A percentile compares a stretch with the other conserved stretches of the same genome.
Conservation (phyloP, 2,797 vertebrate genomes). For the Microcaecilia unicolor region DNA sequence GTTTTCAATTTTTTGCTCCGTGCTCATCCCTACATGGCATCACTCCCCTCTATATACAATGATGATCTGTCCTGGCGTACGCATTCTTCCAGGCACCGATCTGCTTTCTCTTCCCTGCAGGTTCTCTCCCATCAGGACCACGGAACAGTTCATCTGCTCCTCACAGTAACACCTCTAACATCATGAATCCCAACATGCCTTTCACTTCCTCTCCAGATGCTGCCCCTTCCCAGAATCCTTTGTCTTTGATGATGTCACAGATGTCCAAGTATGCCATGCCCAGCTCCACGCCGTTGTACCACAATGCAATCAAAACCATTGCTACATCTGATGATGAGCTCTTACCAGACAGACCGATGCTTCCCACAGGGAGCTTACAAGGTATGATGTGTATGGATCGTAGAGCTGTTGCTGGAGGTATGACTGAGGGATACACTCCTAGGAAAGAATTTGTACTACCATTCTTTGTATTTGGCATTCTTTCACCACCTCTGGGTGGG, state of each 20-base stretch:
- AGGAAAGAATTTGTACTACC: too few species aligned
- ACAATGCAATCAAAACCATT: constrained; percentile 97
- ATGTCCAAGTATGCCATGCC: constrained; percentile 99
- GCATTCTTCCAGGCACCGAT: neutral
- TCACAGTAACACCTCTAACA: constrained; percentile 65
- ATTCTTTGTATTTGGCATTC: too few species aligned
- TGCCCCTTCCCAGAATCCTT: constrained; percentile 82
- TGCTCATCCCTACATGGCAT: too few species aligned
- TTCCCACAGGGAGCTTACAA: constrained; percentile 77
- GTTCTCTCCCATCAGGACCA: constrained; percentile 46
- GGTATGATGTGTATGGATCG: constrained; percentile 39
- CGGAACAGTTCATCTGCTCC: constrained; percentile 78
- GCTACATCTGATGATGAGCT: constrained; percentile 94
- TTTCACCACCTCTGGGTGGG: too few species aligned
- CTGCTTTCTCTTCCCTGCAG: constrained; percentile 30
- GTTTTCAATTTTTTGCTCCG: too few species aligned
- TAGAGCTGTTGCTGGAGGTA: neutral
- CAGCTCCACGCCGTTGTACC: constrained; percentile 93
- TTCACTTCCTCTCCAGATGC: constrained; percentile 82
- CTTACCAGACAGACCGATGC: constrained; percentile 79
- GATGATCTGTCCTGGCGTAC: too few species aligned
- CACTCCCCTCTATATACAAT: too few species aligned
- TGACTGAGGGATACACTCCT: too few species aligned
- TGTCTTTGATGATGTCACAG: constrained; percentile 96
- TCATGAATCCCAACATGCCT: constrained; percentile 75